Percentiles rank a stretch among this genome's conserved stretches.
Evolutionary conservation across 2,888 invertebrate genomes (phyloP).

Genomic region (Thyatira batis): DNA sequence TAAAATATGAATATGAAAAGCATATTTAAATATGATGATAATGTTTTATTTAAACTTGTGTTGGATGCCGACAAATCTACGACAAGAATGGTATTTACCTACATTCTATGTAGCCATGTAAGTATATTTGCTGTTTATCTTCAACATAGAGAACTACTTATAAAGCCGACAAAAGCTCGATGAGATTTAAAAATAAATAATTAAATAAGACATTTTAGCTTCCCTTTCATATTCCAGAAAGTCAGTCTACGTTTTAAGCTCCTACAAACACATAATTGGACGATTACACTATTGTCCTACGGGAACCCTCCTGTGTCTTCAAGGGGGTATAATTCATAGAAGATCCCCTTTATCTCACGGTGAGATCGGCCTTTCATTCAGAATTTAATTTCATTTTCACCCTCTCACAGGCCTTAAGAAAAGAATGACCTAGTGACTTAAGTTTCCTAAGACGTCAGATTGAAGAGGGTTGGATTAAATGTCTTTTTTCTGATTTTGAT

Average conservation of each 20-base stretch:
- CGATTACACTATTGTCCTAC: constrained; percentile 79
- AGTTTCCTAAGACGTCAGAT: constrained; percentile 53
- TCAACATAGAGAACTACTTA: too few relatives aligned
- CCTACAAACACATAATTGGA: constrained; percentile 78
- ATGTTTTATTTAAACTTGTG: too few relatives aligned
- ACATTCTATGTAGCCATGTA: too few relatives aligned
- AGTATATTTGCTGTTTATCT: too few relatives aligned
- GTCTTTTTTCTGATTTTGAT: constrained; percentile 49
- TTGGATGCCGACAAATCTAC: too few relatives aligned
- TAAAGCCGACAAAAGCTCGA: not conserved
- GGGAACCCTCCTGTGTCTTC: constrained; percentile 58
- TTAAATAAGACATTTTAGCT: not conserved
- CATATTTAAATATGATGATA: not conserved
- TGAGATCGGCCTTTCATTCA: constrained; percentile 74
- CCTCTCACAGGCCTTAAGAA: constrained; percentile 69
- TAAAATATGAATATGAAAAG: constrained; percentile 21
- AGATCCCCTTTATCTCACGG: constrained; percentile 72
- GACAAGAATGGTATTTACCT: too few relatives aligned
- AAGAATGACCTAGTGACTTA: constrained; percentile 77
- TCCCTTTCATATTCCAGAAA: constrained; percentile 40
- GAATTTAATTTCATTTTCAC: constrained; percentile 82
- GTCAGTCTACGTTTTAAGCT: constrained; percentile 48
- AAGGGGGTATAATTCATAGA: constrained; percentile 74
- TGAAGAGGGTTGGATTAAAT: constrained; percentile 50
- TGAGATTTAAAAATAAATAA: not conserved